Percentiles rank a stretch among this genome's conserved stretches.
Evolutionary conservation across 2,113 vertebrate genomes (phyloP).

Genomic region (Neomonachus schauinslandi): DNA sequence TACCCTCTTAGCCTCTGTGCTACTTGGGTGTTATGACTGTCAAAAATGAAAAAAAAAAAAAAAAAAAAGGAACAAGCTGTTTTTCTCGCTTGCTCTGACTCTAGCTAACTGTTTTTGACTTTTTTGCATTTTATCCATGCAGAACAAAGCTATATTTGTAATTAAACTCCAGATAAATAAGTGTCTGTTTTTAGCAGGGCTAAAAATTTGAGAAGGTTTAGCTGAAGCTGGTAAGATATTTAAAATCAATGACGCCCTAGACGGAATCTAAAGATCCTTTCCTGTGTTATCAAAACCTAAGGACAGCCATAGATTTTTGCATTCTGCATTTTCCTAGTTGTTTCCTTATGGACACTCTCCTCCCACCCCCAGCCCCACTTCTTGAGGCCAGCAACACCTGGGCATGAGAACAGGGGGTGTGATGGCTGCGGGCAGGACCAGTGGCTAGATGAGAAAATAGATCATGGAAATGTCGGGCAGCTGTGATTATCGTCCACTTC

Average conservation of each 20-base stretch:
- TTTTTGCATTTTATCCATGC: constrained; percentile 79
- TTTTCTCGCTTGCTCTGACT: constrained; percentile 68
- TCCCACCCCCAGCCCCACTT: neutral
- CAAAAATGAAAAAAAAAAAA: constrained; percentile 15
- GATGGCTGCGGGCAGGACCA: neutral
- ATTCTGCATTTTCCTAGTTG: neutral
- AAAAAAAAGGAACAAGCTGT: constrained; percentile 73
- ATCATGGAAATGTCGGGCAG: neutral
- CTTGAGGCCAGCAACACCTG: neutral
- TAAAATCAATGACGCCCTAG: neutral
- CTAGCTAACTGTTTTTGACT: constrained; percentile 54
- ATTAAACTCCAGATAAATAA: constrained; percentile 58
- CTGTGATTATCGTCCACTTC: neutral
- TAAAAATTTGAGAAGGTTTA: constrained; percentile 14
- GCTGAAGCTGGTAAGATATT: constrained; percentile 18
- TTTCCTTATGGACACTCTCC: neutral
- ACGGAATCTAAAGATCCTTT: neutral
- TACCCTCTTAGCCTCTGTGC: constrained; percentile 28
- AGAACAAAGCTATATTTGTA: constrained; percentile 69
- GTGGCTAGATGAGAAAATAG: neutral
- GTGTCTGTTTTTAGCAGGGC: constrained; percentile 31
- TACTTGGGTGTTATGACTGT: constrained; percentile 58
- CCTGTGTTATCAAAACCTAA: neutral
- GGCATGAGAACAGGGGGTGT: neutral
- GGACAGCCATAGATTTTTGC: neutral